Evolutionary conservation across 2,797 vertebrate genomes (phyloP).

Genomic region (Eurystomus glaucurus): DNA sequence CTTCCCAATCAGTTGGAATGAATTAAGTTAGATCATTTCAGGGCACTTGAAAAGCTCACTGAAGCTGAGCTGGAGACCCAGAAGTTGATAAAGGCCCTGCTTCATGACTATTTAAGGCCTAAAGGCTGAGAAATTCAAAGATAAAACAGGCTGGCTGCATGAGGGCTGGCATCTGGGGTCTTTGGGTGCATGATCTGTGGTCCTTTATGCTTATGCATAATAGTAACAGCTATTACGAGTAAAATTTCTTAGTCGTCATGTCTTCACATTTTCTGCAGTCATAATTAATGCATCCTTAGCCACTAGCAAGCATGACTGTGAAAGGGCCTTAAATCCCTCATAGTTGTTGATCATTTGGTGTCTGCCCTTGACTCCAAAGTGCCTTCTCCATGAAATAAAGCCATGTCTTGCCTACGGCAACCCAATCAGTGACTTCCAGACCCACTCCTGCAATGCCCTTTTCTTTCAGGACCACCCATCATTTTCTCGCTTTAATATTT

Average conservation of each 20-base stretch:
- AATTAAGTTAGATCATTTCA: slow-evolving; percentile 31
- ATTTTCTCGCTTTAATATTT: background rate
- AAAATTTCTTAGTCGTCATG: background rate
- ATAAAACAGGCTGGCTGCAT: background rate
- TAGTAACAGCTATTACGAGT: background rate
- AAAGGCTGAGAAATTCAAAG: background rate
- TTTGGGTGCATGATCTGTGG: background rate
- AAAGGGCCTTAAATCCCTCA: background rate
- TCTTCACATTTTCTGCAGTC: background rate
- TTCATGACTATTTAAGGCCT: background rate
- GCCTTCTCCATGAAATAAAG: background rate
- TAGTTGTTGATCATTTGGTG: background rate
- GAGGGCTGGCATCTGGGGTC: background rate
- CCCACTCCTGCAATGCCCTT: background rate
- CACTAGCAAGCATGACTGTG: background rate
- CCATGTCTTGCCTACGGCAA: background rate
- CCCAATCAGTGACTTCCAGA: background rate
- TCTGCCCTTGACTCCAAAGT: background rate
- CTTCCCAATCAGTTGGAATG: background rate
- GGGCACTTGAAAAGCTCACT: slow-evolving; percentile 3
- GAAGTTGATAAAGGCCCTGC: background rate
- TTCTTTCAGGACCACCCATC: background rate
- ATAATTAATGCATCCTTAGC: background rate
- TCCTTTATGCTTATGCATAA: background rate
- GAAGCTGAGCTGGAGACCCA: background rate